phyloP scores from a whole-genome alignment of 2,888 invertebrate species.

The Auanema sp. region DNA sequence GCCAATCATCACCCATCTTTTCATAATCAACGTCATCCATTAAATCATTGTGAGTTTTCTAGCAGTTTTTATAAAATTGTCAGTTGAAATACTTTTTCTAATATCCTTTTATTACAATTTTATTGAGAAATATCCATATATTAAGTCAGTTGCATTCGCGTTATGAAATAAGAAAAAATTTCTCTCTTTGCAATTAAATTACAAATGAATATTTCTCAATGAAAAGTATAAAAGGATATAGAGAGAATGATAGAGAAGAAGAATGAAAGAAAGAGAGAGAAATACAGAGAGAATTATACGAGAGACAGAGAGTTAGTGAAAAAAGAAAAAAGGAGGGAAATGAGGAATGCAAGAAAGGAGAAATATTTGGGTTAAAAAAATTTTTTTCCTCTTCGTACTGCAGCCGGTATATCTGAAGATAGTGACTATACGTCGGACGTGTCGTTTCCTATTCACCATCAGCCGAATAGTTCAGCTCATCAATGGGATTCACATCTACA shows the following conservation, averaged over 20 bases:
- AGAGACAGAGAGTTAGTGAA: not conserved
- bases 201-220: not conserved
- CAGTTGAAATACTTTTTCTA: not conserved
- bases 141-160: not conserved
- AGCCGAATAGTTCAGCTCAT: constrained; percentile 87
- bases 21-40: constrained; percentile 41
- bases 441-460: constrained; percentile 77
- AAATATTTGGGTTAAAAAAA: not conserved
- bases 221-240: not conserved
- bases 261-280: not conserved
- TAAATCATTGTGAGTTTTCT: constrained; percentile 54
- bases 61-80: not conserved
- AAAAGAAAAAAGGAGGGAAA: too few relatives aligned
- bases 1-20: constrained; percentile 5
- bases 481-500: constrained; percentile 70
- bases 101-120: constrained; percentile 3
- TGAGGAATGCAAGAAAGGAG: not conserved
- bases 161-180: not conserved
- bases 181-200: not conserved
- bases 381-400: constrained; percentile 19
- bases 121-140: not conserved
- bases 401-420: constrained; percentile 92
- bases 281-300: not conserved
- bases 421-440: constrained; percentile 95
- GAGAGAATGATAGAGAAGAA: not conserved